A percentile compares a stretch with the other conserved stretches of the same genome.
phyloP scores from a whole-genome alignment of 2,113 vertebrate species.

The Illadopsis cleaveri region DNA sequence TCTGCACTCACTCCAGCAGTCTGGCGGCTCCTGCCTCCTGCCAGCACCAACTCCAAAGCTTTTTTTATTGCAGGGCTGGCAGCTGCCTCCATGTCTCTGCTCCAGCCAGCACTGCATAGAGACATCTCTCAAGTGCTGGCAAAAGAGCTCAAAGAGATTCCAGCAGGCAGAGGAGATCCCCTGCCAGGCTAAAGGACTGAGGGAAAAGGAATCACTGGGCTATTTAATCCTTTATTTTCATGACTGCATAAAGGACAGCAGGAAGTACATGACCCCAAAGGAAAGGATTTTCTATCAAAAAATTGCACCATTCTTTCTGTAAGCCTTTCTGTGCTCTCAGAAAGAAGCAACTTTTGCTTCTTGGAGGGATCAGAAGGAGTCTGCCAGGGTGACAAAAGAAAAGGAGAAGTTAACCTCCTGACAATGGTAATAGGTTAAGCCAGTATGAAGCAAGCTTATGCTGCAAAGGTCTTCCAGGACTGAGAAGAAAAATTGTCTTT shows the following conservation, averaged over 20 bases:
- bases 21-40: background rate
- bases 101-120: slow-evolving; percentile 2
- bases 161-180: slow-evolving; percentile 20
- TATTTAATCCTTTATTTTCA: slow-evolving; percentile 49
- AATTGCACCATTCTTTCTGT: background rate
- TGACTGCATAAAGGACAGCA: slow-evolving; percentile 31
- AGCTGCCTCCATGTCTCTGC: slow-evolving; percentile 24
- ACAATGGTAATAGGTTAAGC: slow-evolving; percentile 24
- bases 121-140: slow-evolving; percentile 31
- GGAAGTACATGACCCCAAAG: slow-evolving; percentile 25
- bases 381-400: slow-evolving; percentile 25
- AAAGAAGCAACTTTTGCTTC: slow-evolving; percentile 30
- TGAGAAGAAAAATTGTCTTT: slow-evolving; percentile 24
- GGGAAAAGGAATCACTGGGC: slow-evolving; percentile 6
- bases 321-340: background rate
- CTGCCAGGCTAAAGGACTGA: slow-evolving; percentile 24
- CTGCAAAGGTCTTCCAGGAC: background rate
- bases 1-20: background rate
- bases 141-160: slow-evolving; percentile 40
- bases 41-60: slow-evolving; percentile 34
- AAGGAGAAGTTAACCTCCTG: slow-evolving; percentile 49
- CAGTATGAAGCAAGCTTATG: slow-evolving; percentile 6
- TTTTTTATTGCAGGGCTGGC: slow-evolving; percentile 39
- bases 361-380: slow-evolving; percentile 29
- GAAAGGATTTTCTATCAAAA: slow-evolving; percentile 38